These are phyloP conservation scores for Dicaeum eximium DNA, from an alignment of 2,113 vertebrate species.

Conservation along the genomic window DNA sequence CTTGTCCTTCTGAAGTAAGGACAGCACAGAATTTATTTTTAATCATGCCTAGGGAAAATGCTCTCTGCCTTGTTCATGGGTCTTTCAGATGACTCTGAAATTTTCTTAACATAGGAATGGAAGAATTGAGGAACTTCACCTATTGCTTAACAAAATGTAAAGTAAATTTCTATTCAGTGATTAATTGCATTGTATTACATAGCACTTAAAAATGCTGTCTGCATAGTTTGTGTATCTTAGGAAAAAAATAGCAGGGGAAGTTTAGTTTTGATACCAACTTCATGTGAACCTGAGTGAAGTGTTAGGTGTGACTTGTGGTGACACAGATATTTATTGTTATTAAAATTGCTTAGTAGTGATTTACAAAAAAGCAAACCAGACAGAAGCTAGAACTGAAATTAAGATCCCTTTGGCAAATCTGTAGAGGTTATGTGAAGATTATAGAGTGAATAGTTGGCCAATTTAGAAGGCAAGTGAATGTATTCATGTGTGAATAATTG, in stretches of 20 bases:
- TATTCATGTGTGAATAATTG: conserved; percentile 60
- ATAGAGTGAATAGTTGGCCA: conserved; percentile 11
- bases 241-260: neutral
- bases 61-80: neutral
- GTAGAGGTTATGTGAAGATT: conserved; percentile 38
- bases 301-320: neutral
- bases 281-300: neutral
- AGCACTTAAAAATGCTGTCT: neutral
- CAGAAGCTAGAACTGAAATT: neutral
- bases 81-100: neutral
- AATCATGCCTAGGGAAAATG: neutral
- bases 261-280: neutral
- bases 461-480: conserved; percentile 40
- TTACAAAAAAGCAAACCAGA: neutral
- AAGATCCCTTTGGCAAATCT: conserved; percentile 20
- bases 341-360: neutral
- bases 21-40: neutral
- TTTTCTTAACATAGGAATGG: neutral
- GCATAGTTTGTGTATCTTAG: neutral
- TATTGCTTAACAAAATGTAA: neutral
- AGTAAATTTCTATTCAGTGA: neutral
- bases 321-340: neutral
- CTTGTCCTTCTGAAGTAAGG: neutral
- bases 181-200: neutral
- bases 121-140: neutral